Conservation (phyloP, 1,140 invertebrate species). For the Lysiphlebus fabarum region DNA sequence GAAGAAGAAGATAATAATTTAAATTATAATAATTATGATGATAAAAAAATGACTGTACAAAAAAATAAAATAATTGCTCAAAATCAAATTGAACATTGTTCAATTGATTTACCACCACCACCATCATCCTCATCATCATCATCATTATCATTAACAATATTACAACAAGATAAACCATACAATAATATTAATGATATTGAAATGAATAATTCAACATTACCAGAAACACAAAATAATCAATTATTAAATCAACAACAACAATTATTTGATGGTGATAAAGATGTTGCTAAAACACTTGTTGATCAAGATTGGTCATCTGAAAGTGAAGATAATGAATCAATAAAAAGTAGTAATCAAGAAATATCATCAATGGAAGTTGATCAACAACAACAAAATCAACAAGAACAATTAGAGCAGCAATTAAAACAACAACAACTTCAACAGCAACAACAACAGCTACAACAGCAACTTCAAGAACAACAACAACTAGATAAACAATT, state of each 20-base stretch:
- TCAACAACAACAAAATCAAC: not conserved
- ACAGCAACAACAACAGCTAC: too few species aligned
- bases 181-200: not conserved
- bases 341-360: conserved; percentile 32
- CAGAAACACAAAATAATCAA: conserved; percentile 25
- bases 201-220: not conserved
- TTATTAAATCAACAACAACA: not conserved
- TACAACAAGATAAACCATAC: not conserved
- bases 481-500: conserved; percentile 18
- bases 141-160: too few species aligned
- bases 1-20: too few species aligned
- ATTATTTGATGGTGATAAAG: conserved; percentile 27
- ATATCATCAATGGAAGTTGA: conserved; percentile 22
- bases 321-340: conserved; percentile 51
- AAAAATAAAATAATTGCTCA: too few species aligned
- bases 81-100: not conserved
- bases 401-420: conserved; percentile 15
- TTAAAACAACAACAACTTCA: not conserved
- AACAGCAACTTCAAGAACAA: conserved; percentile 17
- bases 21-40: too few species aligned
- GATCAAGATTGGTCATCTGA: conserved; percentile 55
- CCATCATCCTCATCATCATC: too few species aligned
- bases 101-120: not conserved
- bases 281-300: conserved; percentile 41
- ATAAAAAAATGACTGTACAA: too few species aligned